A percentile compares a stretch with the other conserved stretches of the same genome.
phyloP scores from a whole-genome alignment of 2,888 invertebrate species.

The Heliconius ethilla region DNA sequence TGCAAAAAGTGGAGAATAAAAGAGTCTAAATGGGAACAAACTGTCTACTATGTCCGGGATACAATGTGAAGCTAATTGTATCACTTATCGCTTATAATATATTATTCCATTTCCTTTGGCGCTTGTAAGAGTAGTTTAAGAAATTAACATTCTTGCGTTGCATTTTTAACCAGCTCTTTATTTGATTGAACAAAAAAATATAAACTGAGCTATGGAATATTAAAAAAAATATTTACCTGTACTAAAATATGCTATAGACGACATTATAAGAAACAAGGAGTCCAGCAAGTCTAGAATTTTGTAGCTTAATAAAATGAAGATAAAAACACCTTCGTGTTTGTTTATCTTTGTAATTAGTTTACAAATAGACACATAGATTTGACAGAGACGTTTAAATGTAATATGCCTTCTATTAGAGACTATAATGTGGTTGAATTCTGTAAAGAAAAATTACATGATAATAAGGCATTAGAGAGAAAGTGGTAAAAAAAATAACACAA shows the following conservation, averaged over 20 bases:
- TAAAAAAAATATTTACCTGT: not conserved
- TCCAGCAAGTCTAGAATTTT: slow-evolving; percentile 1
- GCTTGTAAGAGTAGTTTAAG: too few species aligned
- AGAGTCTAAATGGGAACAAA: too few species aligned
- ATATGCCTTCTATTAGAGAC: not conserved
- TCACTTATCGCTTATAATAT: not conserved
- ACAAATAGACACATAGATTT: not conserved
- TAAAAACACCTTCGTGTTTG: not conserved
- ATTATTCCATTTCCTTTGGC: not conserved
- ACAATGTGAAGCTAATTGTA: too few species aligned
- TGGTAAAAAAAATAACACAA: not conserved
- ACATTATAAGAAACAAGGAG: not conserved
- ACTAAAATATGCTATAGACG: not conserved
- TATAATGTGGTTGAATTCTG: not conserved
- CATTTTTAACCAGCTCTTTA: not conserved
- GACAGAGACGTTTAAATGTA: not conserved
- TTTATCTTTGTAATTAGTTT: not conserved
- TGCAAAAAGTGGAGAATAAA: too few species aligned
- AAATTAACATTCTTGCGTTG: too few species aligned
- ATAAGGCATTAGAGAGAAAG: not conserved
- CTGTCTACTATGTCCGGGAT: too few species aligned
- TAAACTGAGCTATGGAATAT: too few species aligned
- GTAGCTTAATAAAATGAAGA: not conserved
- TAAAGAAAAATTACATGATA: not conserved
- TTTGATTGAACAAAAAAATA: not conserved